Percentiles rank a stretch among this genome's conserved stretches.
phyloP scores from a whole-genome alignment of 2,888 invertebrate species.

The Pollenia amentaria region DNA sequence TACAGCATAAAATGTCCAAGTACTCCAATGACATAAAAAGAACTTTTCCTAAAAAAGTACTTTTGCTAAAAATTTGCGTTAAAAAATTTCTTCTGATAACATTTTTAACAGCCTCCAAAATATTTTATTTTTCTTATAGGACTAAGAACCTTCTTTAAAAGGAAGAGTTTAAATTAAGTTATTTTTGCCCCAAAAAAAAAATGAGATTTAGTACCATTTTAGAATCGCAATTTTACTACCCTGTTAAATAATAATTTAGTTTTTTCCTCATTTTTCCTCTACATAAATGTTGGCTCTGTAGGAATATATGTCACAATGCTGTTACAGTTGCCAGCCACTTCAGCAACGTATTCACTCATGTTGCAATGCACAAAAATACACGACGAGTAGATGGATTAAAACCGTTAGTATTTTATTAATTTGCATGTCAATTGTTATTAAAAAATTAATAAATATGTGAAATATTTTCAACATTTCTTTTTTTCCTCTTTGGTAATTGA shows the following conservation, averaged over 20 bases:
- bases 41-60: no score
- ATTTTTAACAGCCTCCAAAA: no score
- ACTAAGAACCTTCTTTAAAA: no score
- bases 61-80: no score
- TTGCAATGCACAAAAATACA: neutral
- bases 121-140: no score
- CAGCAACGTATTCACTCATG: neutral
- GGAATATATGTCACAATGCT: neutral
- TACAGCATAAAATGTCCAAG: no score
- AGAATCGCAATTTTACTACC: no score
- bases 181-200: no score
- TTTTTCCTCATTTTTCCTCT: neutral
- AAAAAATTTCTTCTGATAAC: no score
- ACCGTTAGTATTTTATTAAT: conserved; percentile 45
- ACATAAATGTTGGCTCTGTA: neutral
- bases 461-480: conserved; percentile 41
- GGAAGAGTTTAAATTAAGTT: no score
- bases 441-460: conserved; percentile 57
- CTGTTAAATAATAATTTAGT: neutral
- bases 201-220: no score
- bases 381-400: conserved; percentile 16
- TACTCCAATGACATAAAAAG: no score
- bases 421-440: conserved; percentile 52
- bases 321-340: neutral
- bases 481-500: conserved; percentile 41